Evolutionary conservation across 2,888 invertebrate genomes (phyloP), one percentile per base, ranked within the genome.

Genomic region (Esperia sulphurella): DNA sequence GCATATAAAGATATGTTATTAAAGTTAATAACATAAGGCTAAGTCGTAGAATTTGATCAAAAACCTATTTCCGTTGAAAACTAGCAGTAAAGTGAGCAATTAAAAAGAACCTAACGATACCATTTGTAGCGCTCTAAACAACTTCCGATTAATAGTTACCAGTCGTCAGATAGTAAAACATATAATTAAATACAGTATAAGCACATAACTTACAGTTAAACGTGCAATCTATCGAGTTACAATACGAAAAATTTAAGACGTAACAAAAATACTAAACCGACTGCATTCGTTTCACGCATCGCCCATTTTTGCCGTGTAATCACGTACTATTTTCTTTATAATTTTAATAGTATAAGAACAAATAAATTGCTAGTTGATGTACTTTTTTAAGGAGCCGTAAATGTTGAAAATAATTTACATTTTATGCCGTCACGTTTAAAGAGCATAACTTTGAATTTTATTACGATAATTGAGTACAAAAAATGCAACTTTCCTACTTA

Each of bases 281-380:
- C 46, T 55, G 80, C 70, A 78, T 79, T 73, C 52, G 79, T 82
- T 84, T 78, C 72, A 81, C 71, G 84, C 73, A 65, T 64, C 63
- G 65, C 50, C 59, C 61, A 59, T 62, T 77, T 69, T 61, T 54
- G 65, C 63, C 65, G 63, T 71, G 65, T 71, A 79, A 83, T 83
- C 79, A 81, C 60, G 60, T 52, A 51, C 55, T 54, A 63, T 67
- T 29, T 63, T 58, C 63, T 68, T 68, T 65, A 60, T 64, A 65
- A 60, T 68, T 70, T 73, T 67, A 14, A 54, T 50, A 69, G 68
- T 61, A 58, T 60, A 55, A 63, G 64, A 72, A 68, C 50, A 57
- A 58, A 55, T 57, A 63, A 71, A 75, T 69, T 68, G 63, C 63
- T 45, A 57, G 61, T 63, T 64, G 46, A 53, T 55, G 51, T 63